Evolutionary conservation across 37 sponge, comb jelly and placozoan species (phyloP), one percentile per base, ranked within the genome.

Genomic region (Mnemiopsis leidyi): DNA sequence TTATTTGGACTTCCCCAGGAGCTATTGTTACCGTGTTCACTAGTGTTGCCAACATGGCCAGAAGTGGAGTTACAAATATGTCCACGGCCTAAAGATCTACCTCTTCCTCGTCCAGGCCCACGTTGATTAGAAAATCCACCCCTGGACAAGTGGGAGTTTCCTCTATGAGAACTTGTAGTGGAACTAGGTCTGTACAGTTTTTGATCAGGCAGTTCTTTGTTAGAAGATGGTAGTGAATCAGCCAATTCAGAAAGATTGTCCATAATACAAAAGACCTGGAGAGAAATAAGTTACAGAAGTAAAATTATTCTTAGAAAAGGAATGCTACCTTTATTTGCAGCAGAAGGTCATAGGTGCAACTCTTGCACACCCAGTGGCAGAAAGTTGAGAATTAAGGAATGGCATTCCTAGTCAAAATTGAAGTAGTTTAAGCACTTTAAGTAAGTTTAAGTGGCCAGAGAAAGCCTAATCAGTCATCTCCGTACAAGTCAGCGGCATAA

Each of bases 101-200:
- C n/a, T 40, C 90, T 38, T 3, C 90, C 90, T 32, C 90, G 40
- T 13, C 90, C 90, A 28, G 61, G 61, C 23, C 90, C 90, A 16
- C 90, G 39, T 26, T 85, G 90, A 18, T 40, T 40, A 25, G 90
- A 39, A 85, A 85, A 85, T n/a, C 90, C 90, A 40, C 90, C 61
- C 39, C 90, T 13, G 2, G 90, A 40, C 26, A 79, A 3, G 36
- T 79, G 34, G 7, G 34, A 34, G 24, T 18, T 23, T 39, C 25
- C 35, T 23, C 90, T 29, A 40, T n/a, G 40, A 21, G 36, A 3
- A n/a, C 0, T 85, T 23, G 26, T 16, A 29, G 61, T 13, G 0
- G 33, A 33, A 23, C 48, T 33, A 20, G 90, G 90, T 39, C 30
- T 40, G 48, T 85, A 85, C 26, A 85, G 25, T 36, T 1, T 39